phyloP scores from a whole-genome alignment of 2,797 vertebrate genomes.

The Periparus ater region DNA sequence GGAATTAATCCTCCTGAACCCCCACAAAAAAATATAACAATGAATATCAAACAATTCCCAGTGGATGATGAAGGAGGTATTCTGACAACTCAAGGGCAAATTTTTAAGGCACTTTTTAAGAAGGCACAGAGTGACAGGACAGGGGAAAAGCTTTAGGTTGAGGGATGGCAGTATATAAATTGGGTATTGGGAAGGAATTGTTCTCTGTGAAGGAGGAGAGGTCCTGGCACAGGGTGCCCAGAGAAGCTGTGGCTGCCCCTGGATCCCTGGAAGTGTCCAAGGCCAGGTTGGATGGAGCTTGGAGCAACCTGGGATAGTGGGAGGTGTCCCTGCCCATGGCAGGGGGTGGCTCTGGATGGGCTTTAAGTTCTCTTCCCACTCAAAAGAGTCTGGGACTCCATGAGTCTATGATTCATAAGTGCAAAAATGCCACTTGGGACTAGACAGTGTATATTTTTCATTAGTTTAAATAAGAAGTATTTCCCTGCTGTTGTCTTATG shows the following conservation, averaged over 20 bases:
- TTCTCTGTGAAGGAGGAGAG: rapidly evolving
- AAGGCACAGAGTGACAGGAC: background rate
- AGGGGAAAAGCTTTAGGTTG: background rate
- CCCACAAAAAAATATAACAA: background rate
- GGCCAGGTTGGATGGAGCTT: rapidly evolving
- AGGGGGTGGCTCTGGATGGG: background rate
- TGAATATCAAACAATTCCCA: background rate
- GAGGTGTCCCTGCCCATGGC: background rate
- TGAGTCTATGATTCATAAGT: background rate
- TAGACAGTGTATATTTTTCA: background rate
- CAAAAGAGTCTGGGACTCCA: background rate
- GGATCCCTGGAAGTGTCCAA: background rate
- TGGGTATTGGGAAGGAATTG: background rate
- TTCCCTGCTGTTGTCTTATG: background rate
- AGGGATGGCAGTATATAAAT: background rate
- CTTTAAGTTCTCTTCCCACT: rapidly evolving
- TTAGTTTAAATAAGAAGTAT: background rate
- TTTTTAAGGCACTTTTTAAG: background rate
- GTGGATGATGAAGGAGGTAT: background rate
- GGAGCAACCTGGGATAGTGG: rapidly evolving
- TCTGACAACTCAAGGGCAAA: background rate
- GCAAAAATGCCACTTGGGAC: background rate
- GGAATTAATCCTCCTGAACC: background rate
- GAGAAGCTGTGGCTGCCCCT: background rate
- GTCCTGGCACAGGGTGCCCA: background rate